These are phyloP conservation scores for Thunnus maccoyii DNA, from an alignment of 2,113 vertebrate species.

Conservation along the genomic window DNA sequence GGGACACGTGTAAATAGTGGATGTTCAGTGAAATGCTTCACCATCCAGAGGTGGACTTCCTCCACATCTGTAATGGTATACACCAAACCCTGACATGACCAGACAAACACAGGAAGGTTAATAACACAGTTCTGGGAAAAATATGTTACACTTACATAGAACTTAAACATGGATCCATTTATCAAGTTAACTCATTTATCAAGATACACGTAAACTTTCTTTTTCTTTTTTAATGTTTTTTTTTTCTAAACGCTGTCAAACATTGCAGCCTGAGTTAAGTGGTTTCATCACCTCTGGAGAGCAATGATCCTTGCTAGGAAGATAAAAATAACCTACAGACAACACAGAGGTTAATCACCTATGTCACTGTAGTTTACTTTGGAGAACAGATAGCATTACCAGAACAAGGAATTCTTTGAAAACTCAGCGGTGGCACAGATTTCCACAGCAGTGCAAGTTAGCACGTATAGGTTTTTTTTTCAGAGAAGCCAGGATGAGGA, in stretches of 20 bases:
- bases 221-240: neutral
- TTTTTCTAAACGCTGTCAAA: neutral
- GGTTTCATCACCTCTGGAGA: constrained; percentile 50
- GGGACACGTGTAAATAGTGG: constrained; percentile 88
- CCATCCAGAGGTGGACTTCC: constrained; percentile 93
- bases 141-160: no score
- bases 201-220: neutral
- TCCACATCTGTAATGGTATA: constrained; percentile 93
- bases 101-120: constrained; percentile 49
- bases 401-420: constrained; percentile 79
- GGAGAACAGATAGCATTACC: constrained; percentile 68
- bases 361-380: constrained; percentile 75
- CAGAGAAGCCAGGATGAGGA: constrained; percentile 3
- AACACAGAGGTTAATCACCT: constrained; percentile 75
- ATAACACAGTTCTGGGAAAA: constrained; percentile 36
- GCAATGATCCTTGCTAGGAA: constrained; percentile 29
- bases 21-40: constrained; percentile 91
- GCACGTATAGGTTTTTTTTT: constrained; percentile 5
- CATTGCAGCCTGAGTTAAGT: constrained; percentile 4
- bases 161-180: neutral
- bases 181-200: neutral
- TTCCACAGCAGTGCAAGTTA: constrained; percentile 33
- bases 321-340: constrained; percentile 76
- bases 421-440: constrained; percentile 60
- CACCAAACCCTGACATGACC: constrained; percentile 87